phyloP scores from a whole-genome alignment of 2,113 vertebrate species.

The Emydocephalus ijimae region DNA sequence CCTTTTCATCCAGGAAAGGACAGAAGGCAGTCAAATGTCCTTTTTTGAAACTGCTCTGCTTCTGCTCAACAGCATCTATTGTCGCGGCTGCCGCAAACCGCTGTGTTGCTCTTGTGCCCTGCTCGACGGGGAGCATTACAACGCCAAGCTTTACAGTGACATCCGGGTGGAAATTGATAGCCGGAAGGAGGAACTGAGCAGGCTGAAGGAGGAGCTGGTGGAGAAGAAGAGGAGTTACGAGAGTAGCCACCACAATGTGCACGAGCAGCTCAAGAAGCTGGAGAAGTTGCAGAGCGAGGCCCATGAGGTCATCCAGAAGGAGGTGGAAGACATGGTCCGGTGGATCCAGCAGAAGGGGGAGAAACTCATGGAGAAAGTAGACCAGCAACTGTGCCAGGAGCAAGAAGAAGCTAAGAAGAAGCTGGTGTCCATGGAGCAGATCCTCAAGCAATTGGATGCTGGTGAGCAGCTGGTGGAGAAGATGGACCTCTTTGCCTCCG shows the following conservation, averaged over 20 bases:
- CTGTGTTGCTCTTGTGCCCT: slow-evolving; percentile 62
- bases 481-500: slow-evolving; percentile 56
- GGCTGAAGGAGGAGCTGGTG: slow-evolving; percentile 23
- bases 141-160: slow-evolving; percentile 45
- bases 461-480: slow-evolving; percentile 56
- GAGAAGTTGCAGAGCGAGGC: background rate
- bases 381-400: slow-evolving; percentile 5
- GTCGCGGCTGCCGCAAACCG: slow-evolving; percentile 45
- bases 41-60: background rate
- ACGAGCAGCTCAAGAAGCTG: background rate
- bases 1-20: background rate
- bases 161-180: slow-evolving; percentile 49
- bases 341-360: slow-evolving; percentile 36
- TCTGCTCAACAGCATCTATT: slow-evolving; percentile 59
- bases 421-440: slow-evolving; percentile 17
- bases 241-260: background rate
- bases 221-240: slow-evolving; percentile 13
- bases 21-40: too few species aligned
- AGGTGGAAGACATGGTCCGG: slow-evolving; percentile 33
- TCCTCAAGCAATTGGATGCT: slow-evolving; percentile 56
- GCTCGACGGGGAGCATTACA: slow-evolving; percentile 56
- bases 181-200: slow-evolving; percentile 56
- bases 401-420: slow-evolving; percentile 2
- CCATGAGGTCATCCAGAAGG: slow-evolving; percentile 37
- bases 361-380: slow-evolving; percentile 46